Percentiles rank a stretch among this genome's conserved stretches.
These are phyloP conservation scores for Crocodylus rhombifer DNA, from an alignment of 2,797 vertebrate species.

Conservation along the genomic window DNA sequence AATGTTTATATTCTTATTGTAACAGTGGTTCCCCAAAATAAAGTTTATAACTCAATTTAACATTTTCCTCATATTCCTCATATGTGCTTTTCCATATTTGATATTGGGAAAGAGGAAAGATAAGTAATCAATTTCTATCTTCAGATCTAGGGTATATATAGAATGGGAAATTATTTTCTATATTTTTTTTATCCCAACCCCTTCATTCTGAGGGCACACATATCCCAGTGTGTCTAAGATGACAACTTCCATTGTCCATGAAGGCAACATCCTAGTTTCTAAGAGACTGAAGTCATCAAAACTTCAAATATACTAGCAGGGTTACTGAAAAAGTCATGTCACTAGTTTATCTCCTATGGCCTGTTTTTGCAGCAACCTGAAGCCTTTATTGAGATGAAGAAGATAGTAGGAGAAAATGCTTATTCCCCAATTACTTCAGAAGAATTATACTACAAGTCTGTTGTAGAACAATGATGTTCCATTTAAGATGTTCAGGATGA, in stretches of 20 bases:
- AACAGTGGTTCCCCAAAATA: neutral
- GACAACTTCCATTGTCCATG: neutral
- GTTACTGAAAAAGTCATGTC: accelerated
- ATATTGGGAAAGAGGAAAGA: neutral
- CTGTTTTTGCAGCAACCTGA: accelerated
- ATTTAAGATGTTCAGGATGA: neutral
- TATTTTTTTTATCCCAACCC: neutral
- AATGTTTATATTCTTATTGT: neutral
- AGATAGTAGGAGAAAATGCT: neutral
- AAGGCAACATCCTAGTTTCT: neutral
- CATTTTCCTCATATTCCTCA: neutral
- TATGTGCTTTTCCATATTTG: neutral
- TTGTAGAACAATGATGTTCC: neutral
- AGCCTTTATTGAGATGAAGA: neutral
- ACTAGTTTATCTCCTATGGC: neutral
- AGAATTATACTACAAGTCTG: neutral
- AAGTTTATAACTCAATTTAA: neutral
- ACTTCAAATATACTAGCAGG: neutral
- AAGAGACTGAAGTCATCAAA: neutral
- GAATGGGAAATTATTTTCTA: neutral
- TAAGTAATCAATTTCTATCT: neutral
- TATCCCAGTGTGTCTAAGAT: neutral
- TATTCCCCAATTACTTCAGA: neutral
- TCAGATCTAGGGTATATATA: neutral
- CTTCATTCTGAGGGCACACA: neutral